Conservation (phyloP, 2,113 vertebrate genomes). For the Entosphenus tridentatus region DNA sequence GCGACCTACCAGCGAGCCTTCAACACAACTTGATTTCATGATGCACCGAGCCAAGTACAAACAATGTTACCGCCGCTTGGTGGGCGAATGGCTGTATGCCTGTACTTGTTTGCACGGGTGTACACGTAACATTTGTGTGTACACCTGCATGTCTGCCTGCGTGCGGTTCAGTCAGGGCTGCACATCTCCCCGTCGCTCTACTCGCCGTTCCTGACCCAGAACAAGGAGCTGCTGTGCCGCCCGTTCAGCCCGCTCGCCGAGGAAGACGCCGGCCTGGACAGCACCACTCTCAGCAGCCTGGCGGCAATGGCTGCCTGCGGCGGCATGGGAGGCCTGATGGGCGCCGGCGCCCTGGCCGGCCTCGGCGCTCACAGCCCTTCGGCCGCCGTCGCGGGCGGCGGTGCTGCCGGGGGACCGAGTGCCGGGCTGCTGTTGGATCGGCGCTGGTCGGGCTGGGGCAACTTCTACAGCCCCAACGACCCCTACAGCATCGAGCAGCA, state of each 20-base stretch:
- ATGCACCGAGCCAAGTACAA: conserved; percentile 67
- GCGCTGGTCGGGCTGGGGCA: conserved; percentile 58
- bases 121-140: background rate
- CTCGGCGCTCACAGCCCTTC: too few relatives aligned
- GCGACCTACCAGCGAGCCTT: too few relatives aligned
- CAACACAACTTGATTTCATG: too few relatives aligned
- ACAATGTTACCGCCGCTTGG: conserved; percentile 86
- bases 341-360: too few relatives aligned
- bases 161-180: conserved; percentile 42
- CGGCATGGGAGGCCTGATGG: too few relatives aligned
- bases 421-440: background rate
- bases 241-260: background rate
- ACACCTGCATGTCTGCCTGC: background rate
- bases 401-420: background rate
- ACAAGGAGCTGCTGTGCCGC: background rate
- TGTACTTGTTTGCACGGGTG: background rate
- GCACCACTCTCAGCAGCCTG: background rate
- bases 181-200: conserved; percentile 63
- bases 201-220: conserved; percentile 42
- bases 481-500: conserved; percentile 86
- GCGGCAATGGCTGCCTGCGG: too few relatives aligned
- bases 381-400: too few relatives aligned
- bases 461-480: conserved; percentile 57
- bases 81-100: conserved; percentile 18
- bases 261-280: background rate